Percentiles rank a stretch among this genome's conserved stretches.
Evolutionary conservation across 2,113 vertebrate species (phyloP).

Genomic region (Gorilla gorilla): DNA sequence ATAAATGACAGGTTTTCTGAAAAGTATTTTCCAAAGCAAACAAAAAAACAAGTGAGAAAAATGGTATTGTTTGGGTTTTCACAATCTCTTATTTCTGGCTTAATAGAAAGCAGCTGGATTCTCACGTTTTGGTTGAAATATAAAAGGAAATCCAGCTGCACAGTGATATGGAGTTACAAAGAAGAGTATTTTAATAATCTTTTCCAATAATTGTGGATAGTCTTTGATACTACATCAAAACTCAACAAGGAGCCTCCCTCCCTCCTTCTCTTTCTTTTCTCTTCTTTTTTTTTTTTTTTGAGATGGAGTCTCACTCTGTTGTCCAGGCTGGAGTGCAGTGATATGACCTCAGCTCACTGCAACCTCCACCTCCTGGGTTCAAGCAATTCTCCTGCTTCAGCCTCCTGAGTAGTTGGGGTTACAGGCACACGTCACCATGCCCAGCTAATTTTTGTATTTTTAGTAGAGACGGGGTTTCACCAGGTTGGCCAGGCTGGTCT

Average conservation of each 20-base stretch:
- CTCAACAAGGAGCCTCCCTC: background rate
- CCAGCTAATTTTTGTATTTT: no score
- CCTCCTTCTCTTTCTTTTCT: no score
- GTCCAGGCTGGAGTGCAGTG: no score
- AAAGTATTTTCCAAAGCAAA: conserved; percentile 35
- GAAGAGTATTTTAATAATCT: background rate
- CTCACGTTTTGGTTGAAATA: background rate
- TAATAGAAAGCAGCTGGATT: conserved; percentile 12
- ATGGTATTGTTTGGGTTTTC: background rate
- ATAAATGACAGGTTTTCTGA: conserved; percentile 35
- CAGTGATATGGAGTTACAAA: background rate
- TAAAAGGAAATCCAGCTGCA: background rate
- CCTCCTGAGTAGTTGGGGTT: no score
- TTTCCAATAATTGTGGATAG: background rate
- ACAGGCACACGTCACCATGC: no score
- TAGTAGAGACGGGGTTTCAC: no score
- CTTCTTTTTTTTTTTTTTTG: no score
- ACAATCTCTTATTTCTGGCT: background rate
- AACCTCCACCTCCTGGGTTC: no score
- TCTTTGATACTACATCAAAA: conserved; percentile 31
- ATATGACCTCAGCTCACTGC: no score
- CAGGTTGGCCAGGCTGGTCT: no score
- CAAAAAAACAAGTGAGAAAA: conserved; percentile 25
- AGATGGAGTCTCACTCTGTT: no score
- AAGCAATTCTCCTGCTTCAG: no score